A percentile compares a stretch with the other conserved stretches of the same genome.
phyloP scores from a whole-genome alignment of 1,140 invertebrate genomes.

The Platyura marginata region DNA sequence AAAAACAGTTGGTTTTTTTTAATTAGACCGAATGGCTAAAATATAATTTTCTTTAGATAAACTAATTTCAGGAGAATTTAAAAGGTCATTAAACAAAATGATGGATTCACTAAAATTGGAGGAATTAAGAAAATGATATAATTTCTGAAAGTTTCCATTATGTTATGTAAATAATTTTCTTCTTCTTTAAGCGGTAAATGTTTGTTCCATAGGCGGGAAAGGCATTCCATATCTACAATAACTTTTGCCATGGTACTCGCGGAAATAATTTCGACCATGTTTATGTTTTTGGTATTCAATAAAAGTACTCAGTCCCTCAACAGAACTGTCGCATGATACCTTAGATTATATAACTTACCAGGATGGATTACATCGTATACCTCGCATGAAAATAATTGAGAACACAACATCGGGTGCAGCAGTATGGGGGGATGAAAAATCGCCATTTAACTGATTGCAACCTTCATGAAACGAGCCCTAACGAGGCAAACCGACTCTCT shows the following conservation, averaged over 20 bases:
- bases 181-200: conserved; percentile 1
- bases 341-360: conserved; percentile 8
- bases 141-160: conserved; percentile 1
- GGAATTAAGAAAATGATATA: background rate
- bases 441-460: too few species aligned
- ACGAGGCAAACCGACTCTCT: too few species aligned
- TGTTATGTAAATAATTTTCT: background rate
- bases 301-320: background rate
- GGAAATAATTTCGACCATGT: conserved; percentile 1
- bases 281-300: conserved; percentile 3
- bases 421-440: too few species aligned
- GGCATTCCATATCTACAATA: conserved; percentile 4
- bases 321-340: conserved; percentile 4
- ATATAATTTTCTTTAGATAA: background rate
- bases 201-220: conserved; percentile 2
- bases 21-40: conserved; percentile 3
- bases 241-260: conserved; percentile 1
- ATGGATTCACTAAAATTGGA: background rate
- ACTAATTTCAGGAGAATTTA: conserved; percentile 1
- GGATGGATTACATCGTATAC: conserved; percentile 28
- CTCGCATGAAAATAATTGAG: conserved; percentile 12
- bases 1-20: conserved; percentile 3
- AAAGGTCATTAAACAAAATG: conserved; percentile 1
- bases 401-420: conserved; percentile 3
- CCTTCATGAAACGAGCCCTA: too few species aligned